Evolutionary conservation across 2,888 invertebrate genomes (phyloP), one percentile per base, ranked within the genome.

Genomic region (Lepidochrysops patricia): DNA sequence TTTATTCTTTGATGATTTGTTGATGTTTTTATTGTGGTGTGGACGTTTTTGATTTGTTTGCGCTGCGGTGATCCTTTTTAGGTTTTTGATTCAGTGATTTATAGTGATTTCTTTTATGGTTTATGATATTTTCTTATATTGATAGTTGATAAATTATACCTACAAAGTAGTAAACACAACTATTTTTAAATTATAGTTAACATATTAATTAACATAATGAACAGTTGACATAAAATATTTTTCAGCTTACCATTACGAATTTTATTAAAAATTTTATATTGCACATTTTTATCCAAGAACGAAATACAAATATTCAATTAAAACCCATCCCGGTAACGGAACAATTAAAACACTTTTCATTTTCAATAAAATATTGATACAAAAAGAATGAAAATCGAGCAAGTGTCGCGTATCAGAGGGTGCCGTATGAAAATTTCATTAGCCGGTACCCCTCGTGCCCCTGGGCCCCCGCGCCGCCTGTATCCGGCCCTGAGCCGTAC

Each of bases 1-100:
- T 54, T 35, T 48, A 23, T 43, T 34, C 29, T 57, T 60, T 54
- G 35, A 32, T 60, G 32, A 37, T 27, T 32, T 50, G 48, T 59
- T 43, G 43, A 57, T 25, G 29, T 23, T 26, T 50, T 23, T n/a
- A 50, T 13, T 29, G 43, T 43, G 43, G 43, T 43, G 43, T 43
- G 23, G 43, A 43, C 43, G 12, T 43, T 43, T 43, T 43, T 43
- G 43, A 43, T 43, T 43, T 43, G 43, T 23, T 29, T 29, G 29
- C 29, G 7, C 7, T 19, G 12, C 4, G 43, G 43, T 43, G 19
- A 43, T 43, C 9, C 29, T 9, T 29, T 29, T 29, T 7, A 23
- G 4, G 19, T 43, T 43, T 43, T 43, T 43, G 19, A 43, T 43
- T 43, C 19, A 43, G 15, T 15, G 37, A 43, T 15, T 43, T 6